phyloP scores from a whole-genome alignment of 2,797 vertebrate species.

The Caiman crocodilus region DNA sequence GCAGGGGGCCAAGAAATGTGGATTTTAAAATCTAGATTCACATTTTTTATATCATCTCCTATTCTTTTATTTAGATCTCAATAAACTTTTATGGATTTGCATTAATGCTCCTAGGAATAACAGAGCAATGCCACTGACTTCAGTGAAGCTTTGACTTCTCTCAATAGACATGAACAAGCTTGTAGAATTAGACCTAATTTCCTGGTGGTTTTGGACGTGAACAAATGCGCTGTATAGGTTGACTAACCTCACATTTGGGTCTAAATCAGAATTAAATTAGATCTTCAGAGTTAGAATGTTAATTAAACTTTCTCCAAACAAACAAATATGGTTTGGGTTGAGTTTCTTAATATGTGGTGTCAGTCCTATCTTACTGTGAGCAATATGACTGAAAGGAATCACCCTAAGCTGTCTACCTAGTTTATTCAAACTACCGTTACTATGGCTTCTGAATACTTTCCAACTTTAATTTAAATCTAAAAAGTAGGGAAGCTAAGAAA shows the following conservation, averaged over 20 bases:
- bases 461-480: constrained; percentile 69
- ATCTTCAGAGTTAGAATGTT: background rate
- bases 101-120: fast-evolving
- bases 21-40: background rate
- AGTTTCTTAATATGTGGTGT: constrained; percentile 61
- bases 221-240: fast-evolving
- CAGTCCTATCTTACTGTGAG: constrained; percentile 69
- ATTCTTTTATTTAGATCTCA: background rate
- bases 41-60: background rate
- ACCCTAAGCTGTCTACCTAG: constrained; percentile 67
- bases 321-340: constrained; percentile 46
- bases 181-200: background rate
- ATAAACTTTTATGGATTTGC: fast-evolving
- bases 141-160: fast-evolving
- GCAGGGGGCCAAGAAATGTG: background rate
- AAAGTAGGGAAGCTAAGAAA: constrained; percentile 59
- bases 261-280: background rate
- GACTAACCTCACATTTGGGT: fast-evolving
- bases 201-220: fast-evolving
- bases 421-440: constrained; percentile 74
- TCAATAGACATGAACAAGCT: too few species aligned
- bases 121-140: fast-evolving
- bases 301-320: constrained; percentile 54
- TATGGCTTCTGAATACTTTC: constrained; percentile 69
- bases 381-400: constrained; percentile 60